phyloP scores from a whole-genome alignment of 2,888 invertebrate species.

The Suillia variegata region DNA sequence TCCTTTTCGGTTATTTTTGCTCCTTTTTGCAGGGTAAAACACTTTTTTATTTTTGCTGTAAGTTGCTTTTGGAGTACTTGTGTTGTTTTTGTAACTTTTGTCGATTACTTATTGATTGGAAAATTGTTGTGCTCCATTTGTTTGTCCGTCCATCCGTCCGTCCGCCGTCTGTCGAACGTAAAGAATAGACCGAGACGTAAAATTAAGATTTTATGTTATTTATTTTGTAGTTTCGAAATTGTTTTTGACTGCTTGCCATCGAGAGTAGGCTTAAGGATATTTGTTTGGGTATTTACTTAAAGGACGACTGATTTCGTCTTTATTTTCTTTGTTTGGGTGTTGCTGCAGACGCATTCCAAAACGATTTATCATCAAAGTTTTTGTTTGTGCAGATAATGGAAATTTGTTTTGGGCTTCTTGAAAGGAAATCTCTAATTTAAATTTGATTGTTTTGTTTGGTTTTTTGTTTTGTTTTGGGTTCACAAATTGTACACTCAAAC shows the following conservation, averaged over 20 bases:
- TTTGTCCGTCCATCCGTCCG: background rate
- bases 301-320: background rate
- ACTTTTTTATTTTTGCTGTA: too few species aligned
- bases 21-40: background rate
- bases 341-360: conserved; percentile 6
- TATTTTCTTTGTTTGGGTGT: background rate
- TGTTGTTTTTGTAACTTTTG: conserved; percentile 12
- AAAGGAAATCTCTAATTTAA: conserved; percentile 10
- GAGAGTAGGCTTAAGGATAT: background rate
- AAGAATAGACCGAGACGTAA: conserved; percentile 18
- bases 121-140: conserved; percentile 14
- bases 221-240: conserved; percentile 24
- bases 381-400: conserved; percentile 25
- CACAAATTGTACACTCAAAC: too few species aligned
- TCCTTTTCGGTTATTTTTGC: background rate
- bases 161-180: conserved; percentile 1
- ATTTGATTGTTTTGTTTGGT: conserved; percentile 9
- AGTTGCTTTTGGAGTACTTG: background rate
- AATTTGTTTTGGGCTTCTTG: conserved; percentile 13
- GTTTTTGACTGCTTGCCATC: conserved; percentile 18
- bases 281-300: background rate
- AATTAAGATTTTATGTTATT: conserved; percentile 26
- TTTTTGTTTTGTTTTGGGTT: too few species aligned
- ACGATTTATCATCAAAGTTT: conserved; percentile 23
- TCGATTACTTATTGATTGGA: conserved; percentile 25